A percentile compares a stretch with the other conserved stretches of the same genome.
Conservation (phyloP, 2,113 vertebrate genomes). For the Catharus fuscescens region DNA sequence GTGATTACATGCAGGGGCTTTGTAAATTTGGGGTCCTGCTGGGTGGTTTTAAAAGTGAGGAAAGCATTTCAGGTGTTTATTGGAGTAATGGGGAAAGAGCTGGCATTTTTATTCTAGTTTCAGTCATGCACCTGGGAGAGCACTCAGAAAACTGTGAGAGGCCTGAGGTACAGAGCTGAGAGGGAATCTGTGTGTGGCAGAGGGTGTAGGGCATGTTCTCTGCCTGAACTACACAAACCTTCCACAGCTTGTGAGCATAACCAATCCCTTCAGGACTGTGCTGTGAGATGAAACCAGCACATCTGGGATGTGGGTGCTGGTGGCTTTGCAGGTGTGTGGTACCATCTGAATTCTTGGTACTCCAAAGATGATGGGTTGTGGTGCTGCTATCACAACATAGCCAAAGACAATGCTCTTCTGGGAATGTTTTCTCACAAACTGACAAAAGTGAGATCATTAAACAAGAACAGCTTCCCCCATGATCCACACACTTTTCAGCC, state of each 20-base stretch:
- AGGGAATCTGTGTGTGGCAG: background rate
- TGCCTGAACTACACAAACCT: background rate
- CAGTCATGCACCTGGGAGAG: background rate
- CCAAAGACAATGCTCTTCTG: background rate
- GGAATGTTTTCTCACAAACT: background rate
- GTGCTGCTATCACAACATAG: background rate
- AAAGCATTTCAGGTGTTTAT: background rate
- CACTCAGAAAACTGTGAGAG: background rate
- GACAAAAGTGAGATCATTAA: background rate
- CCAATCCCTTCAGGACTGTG: background rate
- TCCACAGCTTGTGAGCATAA: background rate
- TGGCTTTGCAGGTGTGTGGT: background rate
- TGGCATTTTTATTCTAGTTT: background rate
- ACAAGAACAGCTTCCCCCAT: background rate
- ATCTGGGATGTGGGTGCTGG: background rate
- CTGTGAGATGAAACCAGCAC: background rate
- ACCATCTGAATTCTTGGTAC: background rate
- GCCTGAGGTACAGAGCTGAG: background rate
- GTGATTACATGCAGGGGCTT: background rate
- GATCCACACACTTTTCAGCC: background rate
- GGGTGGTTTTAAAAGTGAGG: background rate
- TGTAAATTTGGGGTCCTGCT: background rate
- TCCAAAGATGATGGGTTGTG: no score
- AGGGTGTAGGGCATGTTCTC: rapidly evolving
- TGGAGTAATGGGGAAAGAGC: background rate